Evolutionary conservation across 2,797 vertebrate species (phyloP), one percentile per base, ranked within the genome.

Genomic region (Falco peregrinus): DNA sequence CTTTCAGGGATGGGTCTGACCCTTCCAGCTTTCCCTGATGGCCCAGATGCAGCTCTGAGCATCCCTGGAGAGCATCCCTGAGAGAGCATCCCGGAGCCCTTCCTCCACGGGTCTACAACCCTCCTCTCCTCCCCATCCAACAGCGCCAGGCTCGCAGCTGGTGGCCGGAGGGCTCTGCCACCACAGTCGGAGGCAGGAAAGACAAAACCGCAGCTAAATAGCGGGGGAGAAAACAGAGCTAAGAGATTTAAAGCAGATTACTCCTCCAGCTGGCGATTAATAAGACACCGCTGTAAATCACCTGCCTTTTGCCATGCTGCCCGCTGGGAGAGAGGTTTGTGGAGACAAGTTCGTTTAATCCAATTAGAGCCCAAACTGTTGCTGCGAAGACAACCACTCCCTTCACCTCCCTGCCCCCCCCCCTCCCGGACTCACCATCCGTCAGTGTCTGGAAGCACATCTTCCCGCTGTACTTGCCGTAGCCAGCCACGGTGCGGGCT

Each of bases 401-500:
- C 15, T 19, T 21, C 2, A 2, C 41, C 13, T 35, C 93, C 93
- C 79, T 87, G 47, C 33, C 28, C 81, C 71, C 80, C 80, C 71
- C 78, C 51, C 21, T 33, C 61, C 92, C 2, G 0, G 1, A 89
- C 99, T 99, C 98, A 99, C 99, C 99, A 50, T 99, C 99, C 20
- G 99, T 99, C 96, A 99, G 98, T 5, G 99, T 99, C 98, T 99
- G 99, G 99, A 99, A 99, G 98, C 99, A 99, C 99, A 99, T 99
- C 98, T 99, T 99, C 97, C 99, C 99, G 41, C 99, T 99, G 98
- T 99, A 99, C 98, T 99, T 99, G 97, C 99, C 99, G 14, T 99
- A 99, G 94, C 99, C 99, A 2, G 99, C 99, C 91, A 99, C 99
- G 8, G 99, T 99, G 97, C 99, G 98, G 4, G 99, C 99, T 6